A percentile compares a stretch with the other conserved stretches of the same genome.
Evolutionary conservation across 2,888 invertebrate species (phyloP).

Genomic region (Drosophila paracracens): DNA sequence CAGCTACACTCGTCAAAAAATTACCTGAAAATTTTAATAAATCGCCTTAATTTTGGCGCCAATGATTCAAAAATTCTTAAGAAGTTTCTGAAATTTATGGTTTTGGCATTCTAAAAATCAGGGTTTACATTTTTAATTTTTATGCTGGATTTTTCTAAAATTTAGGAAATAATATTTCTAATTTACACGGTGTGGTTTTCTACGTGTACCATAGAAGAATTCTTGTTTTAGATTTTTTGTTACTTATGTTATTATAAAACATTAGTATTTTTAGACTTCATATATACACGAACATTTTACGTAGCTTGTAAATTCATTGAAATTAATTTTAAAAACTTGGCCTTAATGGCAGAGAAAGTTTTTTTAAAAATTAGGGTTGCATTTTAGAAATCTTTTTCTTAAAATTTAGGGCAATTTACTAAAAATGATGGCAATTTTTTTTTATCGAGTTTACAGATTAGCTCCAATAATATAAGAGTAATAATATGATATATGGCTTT

Average conservation of each 20-base stretch:
- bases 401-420: neutral
- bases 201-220: neutral
- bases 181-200: neutral
- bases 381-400: neutral
- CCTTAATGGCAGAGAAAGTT: neutral
- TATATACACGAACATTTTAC: neutral
- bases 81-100: neutral
- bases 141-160: neutral
- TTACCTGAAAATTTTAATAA: neutral
- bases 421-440: neutral
- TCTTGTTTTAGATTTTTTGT: neutral
- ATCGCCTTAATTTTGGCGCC: neutral
- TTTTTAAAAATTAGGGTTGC: no score
- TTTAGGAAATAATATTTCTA: neutral
- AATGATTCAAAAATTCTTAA: neutral
- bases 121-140: neutral
- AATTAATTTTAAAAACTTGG: neutral
- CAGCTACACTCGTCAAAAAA: neutral
- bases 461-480: constrained; percentile 12
- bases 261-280: neutral
- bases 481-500: constrained; percentile 53
- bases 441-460: neutral
- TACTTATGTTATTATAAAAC: neutral
- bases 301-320: neutral
- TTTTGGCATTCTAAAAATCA: neutral